Percentiles rank a stretch among this genome's conserved stretches.
Conservation (phyloP, 1,140 invertebrate genomes). For the Sarcophaga bullata region DNA sequence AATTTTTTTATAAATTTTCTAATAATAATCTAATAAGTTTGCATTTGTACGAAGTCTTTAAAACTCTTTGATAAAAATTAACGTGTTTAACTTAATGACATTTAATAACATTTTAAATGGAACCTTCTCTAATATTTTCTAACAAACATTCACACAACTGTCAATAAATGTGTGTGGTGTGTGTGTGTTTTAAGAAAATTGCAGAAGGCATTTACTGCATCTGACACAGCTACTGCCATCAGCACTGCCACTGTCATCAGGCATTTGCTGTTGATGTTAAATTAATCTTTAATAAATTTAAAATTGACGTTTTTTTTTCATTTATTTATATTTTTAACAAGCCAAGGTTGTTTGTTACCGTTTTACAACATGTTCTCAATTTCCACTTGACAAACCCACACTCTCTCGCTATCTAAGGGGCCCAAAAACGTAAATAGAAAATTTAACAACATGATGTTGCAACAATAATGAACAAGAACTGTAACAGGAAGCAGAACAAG, state of each 20-base stretch:
- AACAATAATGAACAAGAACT: too few species aligned
- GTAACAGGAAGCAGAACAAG: too few species aligned
- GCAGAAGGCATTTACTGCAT: background rate
- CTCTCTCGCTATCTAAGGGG: background rate
- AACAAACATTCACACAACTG: too few species aligned
- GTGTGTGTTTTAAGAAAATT: too few species aligned
- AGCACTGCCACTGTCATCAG: background rate
- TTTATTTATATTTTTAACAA: constrained; percentile 24
- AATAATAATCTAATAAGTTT: too few species aligned
- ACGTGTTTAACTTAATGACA: constrained; percentile 21
- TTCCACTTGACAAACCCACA: background rate
- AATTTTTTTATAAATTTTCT: too few species aligned
- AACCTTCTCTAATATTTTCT: background rate
- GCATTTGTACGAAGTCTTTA: too few species aligned
- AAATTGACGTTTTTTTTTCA: constrained; percentile 1
- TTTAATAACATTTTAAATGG: constrained; percentile 11
- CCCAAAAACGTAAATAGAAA: background rate
- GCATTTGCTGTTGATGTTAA: background rate
- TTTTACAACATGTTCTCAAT: background rate
- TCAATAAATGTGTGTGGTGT: too few species aligned
- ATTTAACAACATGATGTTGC: background rate
- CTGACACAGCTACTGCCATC: background rate
- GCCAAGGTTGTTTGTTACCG: background rate
- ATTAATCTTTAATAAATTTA: constrained; percentile 10
- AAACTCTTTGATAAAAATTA: constrained; percentile 2